These are phyloP conservation scores for Poliocrania exsul DNA, from an alignment of 2,797 vertebrate genomes.

Conservation along the genomic window DNA sequence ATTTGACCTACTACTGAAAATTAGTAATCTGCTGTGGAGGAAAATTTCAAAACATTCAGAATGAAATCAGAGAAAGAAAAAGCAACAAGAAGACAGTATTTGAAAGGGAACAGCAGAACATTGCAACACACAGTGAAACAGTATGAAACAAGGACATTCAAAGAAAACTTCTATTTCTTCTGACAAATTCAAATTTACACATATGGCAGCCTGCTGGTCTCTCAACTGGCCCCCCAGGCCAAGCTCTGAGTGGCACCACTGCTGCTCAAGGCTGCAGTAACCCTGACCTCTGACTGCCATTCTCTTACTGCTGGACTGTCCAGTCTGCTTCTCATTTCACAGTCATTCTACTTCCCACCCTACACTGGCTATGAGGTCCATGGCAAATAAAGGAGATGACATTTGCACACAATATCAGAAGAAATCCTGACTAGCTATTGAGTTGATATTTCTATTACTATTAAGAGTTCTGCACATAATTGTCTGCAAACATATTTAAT, in stretches of 20 bases:
- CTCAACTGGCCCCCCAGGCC: background rate
- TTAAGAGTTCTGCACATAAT: background rate
- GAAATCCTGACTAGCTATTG: background rate
- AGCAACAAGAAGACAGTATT: background rate
- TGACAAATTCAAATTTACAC: background rate
- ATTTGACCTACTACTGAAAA: background rate
- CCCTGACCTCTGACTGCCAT: background rate
- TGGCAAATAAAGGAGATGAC: background rate
- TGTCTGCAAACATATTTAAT: background rate
- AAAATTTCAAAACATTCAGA: background rate
- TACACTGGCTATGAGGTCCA: background rate
- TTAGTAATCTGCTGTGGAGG: background rate
- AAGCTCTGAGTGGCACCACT: background rate
- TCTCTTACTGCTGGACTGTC: background rate
- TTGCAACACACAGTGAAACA: background rate
- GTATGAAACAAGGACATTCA: background rate
- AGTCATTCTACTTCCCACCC: background rate
- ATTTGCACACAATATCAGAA: background rate
- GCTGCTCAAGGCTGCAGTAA: rapidly evolving
- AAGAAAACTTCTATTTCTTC: background rate
- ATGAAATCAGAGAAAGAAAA: background rate
- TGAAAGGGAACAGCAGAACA: background rate
- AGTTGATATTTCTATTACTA: background rate
- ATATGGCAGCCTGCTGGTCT: background rate
- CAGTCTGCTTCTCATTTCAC: background rate